A percentile compares a stretch with the other conserved stretches of the same genome.
These are phyloP conservation scores for Callipepla californica DNA, from an alignment of 2,113 vertebrate species.

Conservation along the genomic window DNA sequence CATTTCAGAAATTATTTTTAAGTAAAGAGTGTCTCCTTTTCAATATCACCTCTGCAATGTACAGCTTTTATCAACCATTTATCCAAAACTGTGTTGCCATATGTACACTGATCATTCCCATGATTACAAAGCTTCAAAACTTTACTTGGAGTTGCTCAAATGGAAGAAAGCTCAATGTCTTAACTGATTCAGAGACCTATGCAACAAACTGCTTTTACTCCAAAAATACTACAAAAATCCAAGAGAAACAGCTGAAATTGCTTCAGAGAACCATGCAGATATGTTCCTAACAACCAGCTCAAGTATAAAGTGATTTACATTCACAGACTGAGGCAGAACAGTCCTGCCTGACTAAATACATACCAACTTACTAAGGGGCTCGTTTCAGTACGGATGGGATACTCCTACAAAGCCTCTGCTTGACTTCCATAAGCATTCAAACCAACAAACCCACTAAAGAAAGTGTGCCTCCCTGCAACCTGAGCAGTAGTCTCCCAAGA, in stretches of 20 bases:
- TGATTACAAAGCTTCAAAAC: not conserved
- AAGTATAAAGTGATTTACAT: not conserved
- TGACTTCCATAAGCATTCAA: not conserved
- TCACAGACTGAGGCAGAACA: not conserved
- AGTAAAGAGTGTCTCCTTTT: not conserved
- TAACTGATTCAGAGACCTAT: not conserved
- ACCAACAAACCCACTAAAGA: not conserved
- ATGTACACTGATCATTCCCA: rapidly evolving
- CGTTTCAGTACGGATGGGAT: not conserved
- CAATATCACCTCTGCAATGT: not conserved
- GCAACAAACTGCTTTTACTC: not conserved
- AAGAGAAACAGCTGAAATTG: not conserved
- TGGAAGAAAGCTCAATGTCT: not conserved
- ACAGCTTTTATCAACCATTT: not conserved
- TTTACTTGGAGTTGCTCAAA: not conserved
- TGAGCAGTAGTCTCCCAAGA: not conserved
- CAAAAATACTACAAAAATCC: not conserved
- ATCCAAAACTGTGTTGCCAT: not conserved
- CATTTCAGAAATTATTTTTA: not conserved
- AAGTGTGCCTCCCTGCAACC: not conserved
- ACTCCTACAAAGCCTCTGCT: not conserved
- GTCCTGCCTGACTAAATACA: not conserved
- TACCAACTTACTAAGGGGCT: not conserved
- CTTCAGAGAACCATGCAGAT: not conserved
- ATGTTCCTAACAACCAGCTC: not conserved